These are phyloP conservation scores for Ciconia boyciana DNA, from an alignment of 2,113 vertebrate species.

Conservation along the genomic window DNA sequence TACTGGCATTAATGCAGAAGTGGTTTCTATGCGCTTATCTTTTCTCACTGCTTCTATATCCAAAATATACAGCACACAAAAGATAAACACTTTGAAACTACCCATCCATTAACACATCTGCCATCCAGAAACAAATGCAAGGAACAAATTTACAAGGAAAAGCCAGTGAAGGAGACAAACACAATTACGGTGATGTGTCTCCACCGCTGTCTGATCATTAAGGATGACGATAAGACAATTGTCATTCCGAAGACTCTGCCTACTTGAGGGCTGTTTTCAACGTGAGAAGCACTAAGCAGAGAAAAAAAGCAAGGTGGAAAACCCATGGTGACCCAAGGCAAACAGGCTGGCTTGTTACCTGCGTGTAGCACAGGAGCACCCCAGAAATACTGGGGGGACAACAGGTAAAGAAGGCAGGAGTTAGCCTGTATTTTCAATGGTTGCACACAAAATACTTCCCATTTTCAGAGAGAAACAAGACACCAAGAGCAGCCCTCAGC, in stretches of 20 bases:
- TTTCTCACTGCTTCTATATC: neutral
- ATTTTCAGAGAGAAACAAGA: neutral
- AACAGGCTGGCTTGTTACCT: neutral
- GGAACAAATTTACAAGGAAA: constrained; percentile 39
- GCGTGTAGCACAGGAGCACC: rapidly evolving
- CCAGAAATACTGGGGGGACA: neutral
- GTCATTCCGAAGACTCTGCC: neutral
- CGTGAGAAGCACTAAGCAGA: neutral
- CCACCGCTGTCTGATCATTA: neutral
- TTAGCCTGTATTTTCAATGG: neutral
- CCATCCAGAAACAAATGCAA: constrained; percentile 11
- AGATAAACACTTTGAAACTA: constrained; percentile 35
- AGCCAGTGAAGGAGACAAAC: constrained; percentile 15
- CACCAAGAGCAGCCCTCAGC: neutral
- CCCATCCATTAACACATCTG: constrained; percentile 16
- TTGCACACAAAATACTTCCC: neutral
- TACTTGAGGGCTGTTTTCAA: neutral
- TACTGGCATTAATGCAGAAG: constrained; percentile 50
- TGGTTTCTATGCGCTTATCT: neutral
- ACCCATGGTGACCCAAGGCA: neutral
- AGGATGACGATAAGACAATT: neutral
- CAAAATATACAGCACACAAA: neutral
- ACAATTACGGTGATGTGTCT: constrained; percentile 30
- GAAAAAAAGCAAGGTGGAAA: neutral
- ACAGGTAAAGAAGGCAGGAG: neutral